Evolutionary conservation across 2,888 invertebrate species (phyloP).

Genomic region (Baccha elongata): DNA sequence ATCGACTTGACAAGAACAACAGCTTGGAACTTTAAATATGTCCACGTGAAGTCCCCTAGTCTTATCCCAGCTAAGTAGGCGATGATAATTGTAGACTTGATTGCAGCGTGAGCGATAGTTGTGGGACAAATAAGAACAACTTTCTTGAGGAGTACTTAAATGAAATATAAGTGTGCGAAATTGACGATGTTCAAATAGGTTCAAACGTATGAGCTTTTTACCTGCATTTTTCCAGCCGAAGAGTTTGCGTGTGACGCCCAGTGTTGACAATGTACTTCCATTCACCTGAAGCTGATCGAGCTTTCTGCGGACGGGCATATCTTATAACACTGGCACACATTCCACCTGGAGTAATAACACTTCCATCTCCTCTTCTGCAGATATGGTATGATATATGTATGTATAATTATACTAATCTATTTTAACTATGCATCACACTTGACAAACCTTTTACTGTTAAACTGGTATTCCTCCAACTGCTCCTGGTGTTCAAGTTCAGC

Average conservation of each 20-base stretch:
- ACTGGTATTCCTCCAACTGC: constrained; percentile 79
- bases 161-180: too few species aligned
- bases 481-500: constrained; percentile 82
- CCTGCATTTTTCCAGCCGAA: constrained; percentile 90
- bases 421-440: too few species aligned
- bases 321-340: constrained; percentile 91
- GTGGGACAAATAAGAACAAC: constrained; percentile 90
- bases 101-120: constrained; percentile 91
- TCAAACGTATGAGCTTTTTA: constrained; percentile 42
- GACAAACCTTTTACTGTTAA: constrained; percentile 78
- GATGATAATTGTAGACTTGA: constrained; percentile 92
- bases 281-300: constrained; percentile 89
- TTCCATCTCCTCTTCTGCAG: constrained; percentile 85
- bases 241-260: constrained; percentile 91
- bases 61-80: constrained; percentile 91
- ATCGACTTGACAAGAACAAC: constrained; percentile 92
- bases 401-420: too few species aligned
- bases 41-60: constrained; percentile 91
- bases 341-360: constrained; percentile 85
- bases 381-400: constrained; percentile 43
- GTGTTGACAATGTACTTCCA: constrained; percentile 95
- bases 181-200: too few species aligned
- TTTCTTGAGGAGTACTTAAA: constrained; percentile 87
- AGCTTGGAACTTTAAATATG: constrained; percentile 92
- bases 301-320: constrained; percentile 91